Percentiles rank a stretch among this genome's conserved stretches.
These are phyloP conservation scores for Dinocampus coccinellae DNA, from an alignment of 2,888 invertebrate genomes.

Conservation along the genomic window DNA sequence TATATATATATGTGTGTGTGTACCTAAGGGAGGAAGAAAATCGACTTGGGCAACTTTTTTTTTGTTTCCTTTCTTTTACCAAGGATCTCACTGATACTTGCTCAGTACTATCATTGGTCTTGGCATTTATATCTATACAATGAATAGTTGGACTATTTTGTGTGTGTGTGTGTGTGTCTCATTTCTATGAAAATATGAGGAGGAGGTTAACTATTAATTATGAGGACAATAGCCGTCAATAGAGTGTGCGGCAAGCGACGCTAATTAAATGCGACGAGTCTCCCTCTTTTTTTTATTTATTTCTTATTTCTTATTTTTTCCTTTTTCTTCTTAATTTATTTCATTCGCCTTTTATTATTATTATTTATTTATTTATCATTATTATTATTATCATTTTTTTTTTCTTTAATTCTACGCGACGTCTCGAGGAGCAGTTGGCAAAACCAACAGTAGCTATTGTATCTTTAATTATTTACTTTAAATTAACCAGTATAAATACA, in stretches of 20 bases:
- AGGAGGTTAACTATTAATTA: conserved; percentile 32
- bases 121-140: too few species aligned
- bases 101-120: too few species aligned
- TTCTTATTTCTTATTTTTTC: conserved; percentile 46
- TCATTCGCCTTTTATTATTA: background rate
- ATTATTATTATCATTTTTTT: too few species aligned
- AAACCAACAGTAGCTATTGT: conserved; percentile 33
- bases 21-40: background rate
- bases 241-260: conserved; percentile 24
- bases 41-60: conserved; percentile 9
- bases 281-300: too few species aligned
- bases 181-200: too few species aligned
- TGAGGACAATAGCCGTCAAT: conserved; percentile 43
- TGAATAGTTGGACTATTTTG: too few species aligned
- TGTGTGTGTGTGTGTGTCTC: too few species aligned
- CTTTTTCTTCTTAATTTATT: conserved; percentile 28
- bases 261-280: conserved; percentile 42
- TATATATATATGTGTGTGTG: too few species aligned
- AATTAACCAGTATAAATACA: conserved; percentile 22
- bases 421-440: conserved; percentile 31
- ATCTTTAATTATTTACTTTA: conserved; percentile 32
- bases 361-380: background rate
- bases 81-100: background rate
- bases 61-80: too few species aligned
- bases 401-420: conserved; percentile 6